Conservation (phyloP, 2,113 vertebrate genomes). For the Sprattus sprattus region DNA sequence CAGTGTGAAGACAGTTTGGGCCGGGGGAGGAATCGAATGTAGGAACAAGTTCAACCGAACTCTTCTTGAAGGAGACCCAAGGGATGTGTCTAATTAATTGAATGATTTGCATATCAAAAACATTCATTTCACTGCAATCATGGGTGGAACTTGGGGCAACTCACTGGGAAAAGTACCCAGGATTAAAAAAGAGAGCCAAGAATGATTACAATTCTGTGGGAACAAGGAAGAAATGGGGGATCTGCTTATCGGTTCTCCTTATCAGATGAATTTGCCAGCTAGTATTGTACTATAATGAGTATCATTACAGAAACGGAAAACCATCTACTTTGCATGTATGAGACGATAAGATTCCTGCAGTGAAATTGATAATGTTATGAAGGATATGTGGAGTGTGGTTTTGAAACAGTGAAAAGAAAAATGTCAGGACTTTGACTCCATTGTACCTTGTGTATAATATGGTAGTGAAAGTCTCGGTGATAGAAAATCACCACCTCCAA, state of each 20-base stretch:
- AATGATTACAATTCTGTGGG: slow-evolving; percentile 33
- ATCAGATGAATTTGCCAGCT: slow-evolving; percentile 43
- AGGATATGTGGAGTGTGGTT: background rate
- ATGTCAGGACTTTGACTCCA: background rate
- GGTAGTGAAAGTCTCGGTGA: no score
- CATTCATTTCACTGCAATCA: slow-evolving; percentile 46
- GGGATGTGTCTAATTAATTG: slow-evolving; percentile 52
- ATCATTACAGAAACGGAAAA: slow-evolving; percentile 41
- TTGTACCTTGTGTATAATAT: background rate
- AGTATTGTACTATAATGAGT: slow-evolving; percentile 43
- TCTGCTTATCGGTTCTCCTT: slow-evolving; percentile 23
- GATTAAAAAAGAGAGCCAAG: slow-evolving; percentile 20
- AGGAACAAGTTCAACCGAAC: slow-evolving; percentile 10
- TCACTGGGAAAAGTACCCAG: slow-evolving; percentile 38
- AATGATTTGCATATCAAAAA: slow-evolving; percentile 58
- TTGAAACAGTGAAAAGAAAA: background rate
- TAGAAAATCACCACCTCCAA: no score
- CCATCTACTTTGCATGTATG: slow-evolving; percentile 32
- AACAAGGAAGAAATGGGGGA: background rate
- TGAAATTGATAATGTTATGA: background rate
- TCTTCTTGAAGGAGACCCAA: slow-evolving; percentile 30
- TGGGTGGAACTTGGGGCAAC: slow-evolving; percentile 28
- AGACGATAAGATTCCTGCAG: slow-evolving; percentile 18
- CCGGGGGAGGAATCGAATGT: background rate
- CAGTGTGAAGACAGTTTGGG: background rate